These are phyloP conservation scores for Euwallacea similis DNA, from an alignment of 1,140 invertebrate species.

Conservation along the genomic window DNA sequence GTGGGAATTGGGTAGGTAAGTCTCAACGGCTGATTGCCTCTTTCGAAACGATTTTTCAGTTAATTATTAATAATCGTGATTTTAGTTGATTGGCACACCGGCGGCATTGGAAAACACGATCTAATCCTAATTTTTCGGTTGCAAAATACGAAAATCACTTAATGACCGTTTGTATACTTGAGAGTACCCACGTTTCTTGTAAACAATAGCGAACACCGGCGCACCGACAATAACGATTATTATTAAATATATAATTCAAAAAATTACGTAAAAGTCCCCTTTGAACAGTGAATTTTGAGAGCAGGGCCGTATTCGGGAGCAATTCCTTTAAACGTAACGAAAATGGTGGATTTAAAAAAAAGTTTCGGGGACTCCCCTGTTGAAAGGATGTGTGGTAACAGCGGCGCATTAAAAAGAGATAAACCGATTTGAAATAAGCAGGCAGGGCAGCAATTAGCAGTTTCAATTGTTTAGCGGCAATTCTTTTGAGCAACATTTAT, in stretches of 20 bases:
- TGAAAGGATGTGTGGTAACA: constrained; percentile 27
- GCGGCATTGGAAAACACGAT: too few species aligned
- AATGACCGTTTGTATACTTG: constrained; percentile 24
- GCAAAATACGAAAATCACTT: constrained; percentile 11
- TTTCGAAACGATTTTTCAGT: constrained; percentile 14
- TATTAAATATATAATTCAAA: constrained; percentile 31
- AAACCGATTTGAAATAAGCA: constrained; percentile 27
- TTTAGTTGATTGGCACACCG: too few species aligned
- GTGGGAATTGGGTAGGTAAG: constrained; percentile 9
- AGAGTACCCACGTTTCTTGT: constrained; percentile 30
- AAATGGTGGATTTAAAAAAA: background rate
- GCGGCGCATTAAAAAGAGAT: constrained; percentile 35
- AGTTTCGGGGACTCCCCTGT: background rate
- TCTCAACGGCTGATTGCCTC: background rate
- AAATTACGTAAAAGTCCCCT: constrained; percentile 16
- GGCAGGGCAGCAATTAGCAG: constrained; percentile 24
- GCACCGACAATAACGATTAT: constrained; percentile 16
- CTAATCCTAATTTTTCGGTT: too few species aligned
- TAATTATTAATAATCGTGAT: too few species aligned
- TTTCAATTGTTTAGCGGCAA: constrained; percentile 31
- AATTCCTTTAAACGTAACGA: background rate
- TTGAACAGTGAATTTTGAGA: background rate
- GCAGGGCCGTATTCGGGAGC: background rate
- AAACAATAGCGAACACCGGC: constrained; percentile 25
- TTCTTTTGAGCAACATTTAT: constrained; percentile 35